These are phyloP conservation scores for Eulemur mongoz DNA, from an alignment of 2,797 vertebrate genomes.

Conservation along the genomic window DNA sequence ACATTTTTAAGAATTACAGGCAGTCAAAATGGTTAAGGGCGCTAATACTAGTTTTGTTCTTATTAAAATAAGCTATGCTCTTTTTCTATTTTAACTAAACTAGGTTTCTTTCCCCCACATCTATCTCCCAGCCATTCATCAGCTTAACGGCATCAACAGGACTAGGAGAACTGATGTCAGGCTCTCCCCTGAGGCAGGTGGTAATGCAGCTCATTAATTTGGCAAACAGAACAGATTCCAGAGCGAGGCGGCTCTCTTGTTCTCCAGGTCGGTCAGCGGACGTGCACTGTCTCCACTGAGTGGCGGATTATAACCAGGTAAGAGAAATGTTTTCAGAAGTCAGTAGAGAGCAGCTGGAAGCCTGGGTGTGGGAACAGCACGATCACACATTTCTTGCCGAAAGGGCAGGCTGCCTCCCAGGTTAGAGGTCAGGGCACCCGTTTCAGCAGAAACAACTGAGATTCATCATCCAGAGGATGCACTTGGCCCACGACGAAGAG, in stretches of 20 bases:
- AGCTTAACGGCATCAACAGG: background rate
- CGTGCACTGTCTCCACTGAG: background rate
- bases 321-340: background rate
- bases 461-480: background rate
- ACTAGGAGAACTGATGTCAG: background rate
- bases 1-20: background rate
- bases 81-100: background rate
- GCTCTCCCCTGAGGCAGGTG: background rate
- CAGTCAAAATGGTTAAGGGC: background rate
- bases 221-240: background rate
- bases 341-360: background rate
- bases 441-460: background rate
- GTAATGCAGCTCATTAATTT: slow-evolving; percentile 35
- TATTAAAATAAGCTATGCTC: background rate
- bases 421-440: background rate
- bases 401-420: background rate
- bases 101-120: background rate
- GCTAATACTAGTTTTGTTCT: background rate
- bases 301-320: background rate
- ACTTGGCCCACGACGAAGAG: background rate
- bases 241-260: background rate
- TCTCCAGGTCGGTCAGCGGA: background rate
- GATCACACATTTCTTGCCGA: background rate
- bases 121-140: background rate
- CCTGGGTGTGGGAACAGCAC: background rate